Evolutionary conservation across 2,797 vertebrate species (phyloP).

Genomic region (Crypturellus tataupa): DNA sequence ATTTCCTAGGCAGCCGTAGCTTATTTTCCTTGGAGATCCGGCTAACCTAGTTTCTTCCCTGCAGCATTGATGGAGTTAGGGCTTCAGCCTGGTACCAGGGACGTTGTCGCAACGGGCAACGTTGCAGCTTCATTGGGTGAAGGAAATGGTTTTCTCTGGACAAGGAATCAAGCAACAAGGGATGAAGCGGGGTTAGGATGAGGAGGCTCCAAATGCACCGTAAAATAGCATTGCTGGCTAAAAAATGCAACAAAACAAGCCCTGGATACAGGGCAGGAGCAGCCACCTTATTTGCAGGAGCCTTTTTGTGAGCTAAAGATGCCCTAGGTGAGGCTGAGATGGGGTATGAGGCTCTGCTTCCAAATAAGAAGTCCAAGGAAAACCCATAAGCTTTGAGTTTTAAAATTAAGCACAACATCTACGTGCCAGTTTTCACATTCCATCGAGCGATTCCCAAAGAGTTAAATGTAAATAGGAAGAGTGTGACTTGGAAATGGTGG

Average conservation of each 20-base stretch:
- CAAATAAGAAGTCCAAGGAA: not conserved
- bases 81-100: not conserved
- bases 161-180: not conserved
- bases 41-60: not conserved
- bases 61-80: not conserved
- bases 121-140: not conserved
- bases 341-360: not conserved
- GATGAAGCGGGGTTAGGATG: no score
- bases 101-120: fast-evolving
- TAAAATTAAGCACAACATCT: not conserved
- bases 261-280: fast-evolving
- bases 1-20: not conserved
- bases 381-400: not conserved
- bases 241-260: not conserved
- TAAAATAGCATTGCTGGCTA: not conserved
- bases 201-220: fast-evolving
- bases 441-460: not conserved
- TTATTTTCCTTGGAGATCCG: not conserved
- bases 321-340: not conserved
- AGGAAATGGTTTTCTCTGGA: not conserved
- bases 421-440: fast-evolving
- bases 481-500: not conserved
- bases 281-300: not conserved
- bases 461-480: not conserved
- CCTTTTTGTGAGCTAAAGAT: not conserved